Evolutionary conservation across 1,140 invertebrate genomes (phyloP), one percentile per base, ranked within the genome.

Genomic region (Lethrus apterus): DNA sequence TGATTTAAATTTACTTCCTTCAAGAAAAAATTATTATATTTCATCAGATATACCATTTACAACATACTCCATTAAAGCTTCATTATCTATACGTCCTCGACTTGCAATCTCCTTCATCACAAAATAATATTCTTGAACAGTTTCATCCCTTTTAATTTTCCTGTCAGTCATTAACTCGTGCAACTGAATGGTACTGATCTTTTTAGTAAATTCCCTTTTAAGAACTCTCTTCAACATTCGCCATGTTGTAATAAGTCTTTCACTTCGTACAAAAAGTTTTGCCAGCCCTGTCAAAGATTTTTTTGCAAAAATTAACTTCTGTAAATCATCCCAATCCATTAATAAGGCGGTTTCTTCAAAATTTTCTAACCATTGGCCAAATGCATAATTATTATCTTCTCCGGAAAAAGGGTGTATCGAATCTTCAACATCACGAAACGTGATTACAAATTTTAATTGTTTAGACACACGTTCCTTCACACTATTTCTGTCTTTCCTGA

Each of bases 1-100:
- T n/a, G n/a, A n/a, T n/a, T n/a, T n/a, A n/a, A n/a, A n/a, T n/a
- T n/a, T n/a, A n/a, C n/a, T n/a, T n/a, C n/a, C n/a, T n/a, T n/a
- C n/a, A n/a, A n/a, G n/a, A n/a, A n/a, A n/a, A n/a, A n/a, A n/a
- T n/a, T n/a, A n/a, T n/a, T n/a, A n/a, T n/a, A n/a, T n/a, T n/a
- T 60, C 57, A n/a, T 64, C 63, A 17, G 53, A 48, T 11, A 66
- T 60, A 4, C 63, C 66, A 35, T 65, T 57, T 9, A 67, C 64
- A 4, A 65, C 59, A 40, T 67, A 65, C 17, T 59, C 51, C 5
- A 66, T 60, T 10, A 63, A 17, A 2, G 58, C 50, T 5, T 30
- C 41, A 10, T 56, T 48, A 35, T 66, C 64, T 23, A 65, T 42
- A 4, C 56, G 40, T 1, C 46, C 58, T 36, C 59, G 57, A 5